Percentiles rank a stretch among this genome's conserved stretches.
phyloP scores from a whole-genome alignment of 2,797 vertebrate genomes.

The Scyliorhinus canicula region DNA sequence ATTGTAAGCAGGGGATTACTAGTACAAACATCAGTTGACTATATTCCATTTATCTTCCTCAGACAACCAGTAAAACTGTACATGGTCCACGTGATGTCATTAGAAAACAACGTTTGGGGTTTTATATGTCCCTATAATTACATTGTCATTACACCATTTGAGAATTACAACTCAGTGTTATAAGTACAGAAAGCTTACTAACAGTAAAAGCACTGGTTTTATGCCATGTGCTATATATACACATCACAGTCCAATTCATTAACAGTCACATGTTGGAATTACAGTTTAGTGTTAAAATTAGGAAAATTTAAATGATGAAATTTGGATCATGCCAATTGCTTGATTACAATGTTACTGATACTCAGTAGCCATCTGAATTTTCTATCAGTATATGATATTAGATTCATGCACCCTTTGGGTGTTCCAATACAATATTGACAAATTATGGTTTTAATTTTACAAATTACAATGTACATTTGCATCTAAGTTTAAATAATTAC shows the following conservation, averaged over 20 bases:
- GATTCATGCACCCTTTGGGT: neutral
- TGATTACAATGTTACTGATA: constrained; percentile 16
- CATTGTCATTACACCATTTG: neutral
- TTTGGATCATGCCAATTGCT: neutral
- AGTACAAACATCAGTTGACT: neutral
- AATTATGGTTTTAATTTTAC: constrained; percentile 17
- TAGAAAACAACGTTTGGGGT: neutral
- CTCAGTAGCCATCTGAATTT: neutral
- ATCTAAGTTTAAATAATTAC: constrained; percentile 32
- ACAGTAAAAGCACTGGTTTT: neutral
- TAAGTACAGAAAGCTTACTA: neutral
- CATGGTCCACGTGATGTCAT: neutral
- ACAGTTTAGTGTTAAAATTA: neutral
- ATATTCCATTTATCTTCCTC: neutral
- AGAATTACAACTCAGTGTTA: neutral
- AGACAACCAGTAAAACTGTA: neutral
- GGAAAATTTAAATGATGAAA: neutral
- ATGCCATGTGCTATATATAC: neutral
- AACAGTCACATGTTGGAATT: neutral
- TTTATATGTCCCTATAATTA: neutral
- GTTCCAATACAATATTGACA: neutral
- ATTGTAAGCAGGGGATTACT: neutral
- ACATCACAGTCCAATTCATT: neutral
- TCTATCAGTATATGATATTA: too few species aligned
- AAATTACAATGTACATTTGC: neutral